A percentile compares a stretch with the other conserved stretches of the same genome.
phyloP scores from a whole-genome alignment of 2,797 vertebrate genomes.

The Bradypodion ventrale region DNA sequence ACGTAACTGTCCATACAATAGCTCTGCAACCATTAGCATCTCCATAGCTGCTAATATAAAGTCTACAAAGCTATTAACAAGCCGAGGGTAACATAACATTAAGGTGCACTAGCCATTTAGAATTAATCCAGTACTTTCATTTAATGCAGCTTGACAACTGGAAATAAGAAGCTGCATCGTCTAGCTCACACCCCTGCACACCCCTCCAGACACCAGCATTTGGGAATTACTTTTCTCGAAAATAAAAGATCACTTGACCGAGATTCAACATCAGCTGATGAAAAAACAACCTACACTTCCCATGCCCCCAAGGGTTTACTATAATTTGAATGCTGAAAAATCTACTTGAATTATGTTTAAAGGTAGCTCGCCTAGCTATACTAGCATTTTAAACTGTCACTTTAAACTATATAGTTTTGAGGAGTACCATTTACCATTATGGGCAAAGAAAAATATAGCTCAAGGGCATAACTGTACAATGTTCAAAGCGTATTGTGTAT shows the following conservation, averaged over 20 bases:
- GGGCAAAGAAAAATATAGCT: conserved; percentile 41
- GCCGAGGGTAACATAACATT: not conserved
- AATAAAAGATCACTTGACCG: conserved; percentile 23
- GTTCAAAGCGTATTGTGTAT: conserved; percentile 28
- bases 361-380: conserved; percentile 24
- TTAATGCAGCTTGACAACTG: conserved; percentile 15
- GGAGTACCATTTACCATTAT: conserved; percentile 45
- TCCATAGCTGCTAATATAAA: not conserved
- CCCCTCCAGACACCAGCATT: not conserved
- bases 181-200: not conserved
- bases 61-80: not conserved
- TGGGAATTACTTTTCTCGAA: conserved; percentile 17
- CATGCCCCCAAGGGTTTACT: conserved; percentile 25
- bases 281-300: conserved; percentile 28
- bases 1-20: not conserved
- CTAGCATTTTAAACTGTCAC: conserved; percentile 44
- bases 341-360: conserved; percentile 50
- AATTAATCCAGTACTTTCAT: conserved; percentile 22
- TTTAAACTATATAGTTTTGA: conserved; percentile 46
- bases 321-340: conserved; percentile 55
- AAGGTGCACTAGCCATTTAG: conserved; percentile 13
- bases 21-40: not conserved
- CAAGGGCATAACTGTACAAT: conserved; percentile 28
- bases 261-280: conserved; percentile 28
- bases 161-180: conserved; percentile 26